Base-by-base conservation (phyloP, 2,888 invertebrate genomes). In the Cerastoderma edule region DNA sequence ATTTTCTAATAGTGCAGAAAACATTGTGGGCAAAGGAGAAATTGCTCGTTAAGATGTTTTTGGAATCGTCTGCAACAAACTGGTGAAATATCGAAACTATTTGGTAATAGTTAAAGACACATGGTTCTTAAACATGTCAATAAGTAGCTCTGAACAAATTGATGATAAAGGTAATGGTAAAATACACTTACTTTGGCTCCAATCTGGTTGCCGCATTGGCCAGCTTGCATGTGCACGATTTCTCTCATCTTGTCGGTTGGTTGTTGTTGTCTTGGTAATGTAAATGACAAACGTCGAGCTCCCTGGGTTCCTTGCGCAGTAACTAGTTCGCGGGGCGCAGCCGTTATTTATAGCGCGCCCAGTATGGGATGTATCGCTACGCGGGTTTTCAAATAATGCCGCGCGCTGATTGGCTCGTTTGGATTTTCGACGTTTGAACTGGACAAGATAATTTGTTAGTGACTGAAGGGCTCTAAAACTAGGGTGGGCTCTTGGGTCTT, bases 121-220 rank as follows among this genome's bases (percentile, higher is more conserved):
- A n/a, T n/a, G n/a, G n/a, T n/a, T n/a, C n/a, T n/a, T n/a, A n/a
- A n/a, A n/a, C n/a, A n/a, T n/a, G n/a, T n/a, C n/a, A n/a, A n/a
- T n/a, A n/a, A n/a, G n/a, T n/a, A n/a, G n/a, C n/a, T n/a, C n/a
- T n/a, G n/a, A n/a, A n/a, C n/a, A n/a, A n/a, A n/a, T n/a, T n/a
- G n/a, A n/a, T n/a, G n/a, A n/a, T n/a, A n/a, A n/a, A n/a, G n/a
- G n/a, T n/a, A n/a, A n/a, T n/a, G n/a, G n/a, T n/a, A 57, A 0
- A 57, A 57, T 2, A 1, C 2, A 57, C 57, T 57, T 57, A 57
- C 57, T 57, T 57, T 57, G 57, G 57, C 57, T 33, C 57, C 57
- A 32, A 57, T 57, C 57, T 57, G 57, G 57, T 57, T 57, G n/a
- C 57, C 57, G 57, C 57, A 57, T 33, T 57, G 57, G n/a, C 57